These are phyloP conservation scores for Calameuta idolon DNA, from an alignment of 2,888 invertebrate species.

Conservation along the genomic window DNA sequence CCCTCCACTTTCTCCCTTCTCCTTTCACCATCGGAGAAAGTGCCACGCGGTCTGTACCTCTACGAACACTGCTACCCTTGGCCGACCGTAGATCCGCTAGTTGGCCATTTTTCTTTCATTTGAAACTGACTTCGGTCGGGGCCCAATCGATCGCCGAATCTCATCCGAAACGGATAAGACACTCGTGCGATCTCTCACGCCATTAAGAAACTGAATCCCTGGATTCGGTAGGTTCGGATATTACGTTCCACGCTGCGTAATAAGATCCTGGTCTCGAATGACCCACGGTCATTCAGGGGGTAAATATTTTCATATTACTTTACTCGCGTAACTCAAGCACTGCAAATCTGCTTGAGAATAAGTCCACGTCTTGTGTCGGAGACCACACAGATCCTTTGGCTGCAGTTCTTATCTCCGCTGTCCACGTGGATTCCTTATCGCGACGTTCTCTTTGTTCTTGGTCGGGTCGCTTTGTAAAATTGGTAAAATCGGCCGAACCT, in stretches of 20 bases:
- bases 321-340: conserved; percentile 61
- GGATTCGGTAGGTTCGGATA: conserved; percentile 40
- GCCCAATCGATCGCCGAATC: background rate
- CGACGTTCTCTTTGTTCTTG: background rate
- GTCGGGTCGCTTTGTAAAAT: background rate
- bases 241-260: conserved; percentile 58
- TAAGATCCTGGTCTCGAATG: conserved; percentile 63
- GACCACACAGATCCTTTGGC: conserved; percentile 64
- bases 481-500: background rate
- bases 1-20: background rate
- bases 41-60: background rate
- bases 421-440: background rate
- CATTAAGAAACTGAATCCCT: conserved; percentile 46
- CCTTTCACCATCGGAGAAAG: conserved; percentile 15
- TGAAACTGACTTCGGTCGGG: background rate
- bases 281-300: conserved; percentile 54
- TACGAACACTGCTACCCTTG: background rate
- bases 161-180: background rate
- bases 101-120: background rate
- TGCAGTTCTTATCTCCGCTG: background rate
- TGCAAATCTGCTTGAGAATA: conserved; percentile 44
- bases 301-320: conserved; percentile 67
- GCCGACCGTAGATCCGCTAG: background rate
- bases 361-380: conserved; percentile 65
- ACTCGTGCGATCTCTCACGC: conserved; percentile 5